Evolutionary conservation across 2,797 vertebrate species (phyloP).

Genomic region (Dendrocincla tyrannina): DNA sequence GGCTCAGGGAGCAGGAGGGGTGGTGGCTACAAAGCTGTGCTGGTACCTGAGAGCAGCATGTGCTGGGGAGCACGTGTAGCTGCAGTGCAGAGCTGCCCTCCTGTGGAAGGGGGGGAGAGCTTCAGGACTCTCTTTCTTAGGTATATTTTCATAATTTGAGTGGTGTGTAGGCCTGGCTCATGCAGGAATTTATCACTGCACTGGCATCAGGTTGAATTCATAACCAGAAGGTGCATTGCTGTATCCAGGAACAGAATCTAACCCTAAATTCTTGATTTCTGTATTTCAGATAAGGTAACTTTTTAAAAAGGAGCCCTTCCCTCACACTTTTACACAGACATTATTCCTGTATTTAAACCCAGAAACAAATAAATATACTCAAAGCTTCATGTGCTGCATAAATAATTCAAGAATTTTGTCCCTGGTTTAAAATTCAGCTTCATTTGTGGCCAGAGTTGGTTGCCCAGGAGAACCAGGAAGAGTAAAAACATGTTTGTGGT

Average conservation of each 20-base stretch:
- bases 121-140: rapidly evolving
- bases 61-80: rapidly evolving
- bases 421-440: background rate
- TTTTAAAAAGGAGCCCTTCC: background rate
- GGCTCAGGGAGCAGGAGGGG: background rate
- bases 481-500: background rate
- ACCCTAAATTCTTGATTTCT: background rate
- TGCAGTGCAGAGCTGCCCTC: background rate
- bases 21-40: background rate
- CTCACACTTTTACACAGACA: background rate
- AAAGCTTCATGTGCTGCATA: background rate
- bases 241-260: background rate
- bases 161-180: rapidly evolving
- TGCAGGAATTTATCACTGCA: background rate
- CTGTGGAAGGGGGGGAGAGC: background rate
- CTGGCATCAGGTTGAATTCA: background rate
- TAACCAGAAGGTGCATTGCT: background rate
- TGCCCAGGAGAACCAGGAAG: background rate
- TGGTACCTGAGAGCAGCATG: background rate
- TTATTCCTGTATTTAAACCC: background rate
- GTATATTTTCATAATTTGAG: background rate
- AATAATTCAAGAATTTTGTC: background rate
- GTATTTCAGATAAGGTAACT: background rate
- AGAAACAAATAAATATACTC: background rate
- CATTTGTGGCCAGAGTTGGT: background rate